A percentile compares a stretch with the other conserved stretches of the same genome.
Conservation (phyloP, 2,888 invertebrate genomes). For the Lomographa bimaculata region DNA sequence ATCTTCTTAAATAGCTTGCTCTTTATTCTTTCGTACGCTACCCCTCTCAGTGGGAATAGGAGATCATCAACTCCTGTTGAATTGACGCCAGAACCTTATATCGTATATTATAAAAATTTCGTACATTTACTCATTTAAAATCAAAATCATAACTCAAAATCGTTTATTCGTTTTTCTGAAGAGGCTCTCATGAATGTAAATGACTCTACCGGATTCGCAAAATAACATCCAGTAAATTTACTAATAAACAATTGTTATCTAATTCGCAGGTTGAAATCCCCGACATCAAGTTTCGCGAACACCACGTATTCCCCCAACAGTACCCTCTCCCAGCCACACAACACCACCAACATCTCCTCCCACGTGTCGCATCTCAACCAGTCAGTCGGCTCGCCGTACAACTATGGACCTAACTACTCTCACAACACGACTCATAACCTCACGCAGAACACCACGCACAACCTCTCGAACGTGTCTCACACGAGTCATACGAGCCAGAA, state of each 20-base stretch:
- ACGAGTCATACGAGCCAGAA: slow-evolving; percentile 8
- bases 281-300: slow-evolving; percentile 71
- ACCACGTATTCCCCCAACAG: slow-evolving; percentile 76
- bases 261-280: slow-evolving; percentile 61
- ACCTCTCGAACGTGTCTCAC: slow-evolving; percentile 19
- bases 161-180: no score
- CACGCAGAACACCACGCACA: slow-evolving; percentile 11
- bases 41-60: no score
- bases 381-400: slow-evolving; percentile 48
- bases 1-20: no score
- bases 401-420: slow-evolving; percentile 25
- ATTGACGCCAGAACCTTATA: no score
- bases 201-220: no score
- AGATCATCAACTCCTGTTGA: no score
- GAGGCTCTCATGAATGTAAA: no score
- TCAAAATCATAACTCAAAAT: no score
- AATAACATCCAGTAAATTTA: no score
- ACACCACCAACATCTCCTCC: slow-evolving; percentile 50
- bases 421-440: slow-evolving; percentile 25
- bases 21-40: no score
- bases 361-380: slow-evolving; percentile 60
- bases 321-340: slow-evolving; percentile 50
- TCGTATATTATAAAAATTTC: no score
- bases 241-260: neutral
- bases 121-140: no score